Percentiles rank a stretch among this genome's conserved stretches.
phyloP scores from a whole-genome alignment of 2,797 vertebrate genomes.

The Setipinna tenuifilis region DNA sequence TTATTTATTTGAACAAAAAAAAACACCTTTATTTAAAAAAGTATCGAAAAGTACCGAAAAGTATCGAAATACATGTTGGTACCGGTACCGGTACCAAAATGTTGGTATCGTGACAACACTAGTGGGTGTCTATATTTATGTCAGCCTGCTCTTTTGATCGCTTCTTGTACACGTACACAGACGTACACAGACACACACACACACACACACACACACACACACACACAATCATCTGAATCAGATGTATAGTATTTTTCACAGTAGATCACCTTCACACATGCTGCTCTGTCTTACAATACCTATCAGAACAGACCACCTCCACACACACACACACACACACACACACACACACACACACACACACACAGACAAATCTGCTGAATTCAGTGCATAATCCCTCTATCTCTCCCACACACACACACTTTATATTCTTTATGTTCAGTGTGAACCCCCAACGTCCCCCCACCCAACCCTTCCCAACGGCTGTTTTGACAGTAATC shows the following conservation, averaged over 20 bases:
- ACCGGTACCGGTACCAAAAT: too few relatives aligned
- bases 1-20: too few relatives aligned
- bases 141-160: neutral
- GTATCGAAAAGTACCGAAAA: too few relatives aligned
- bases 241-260: neutral
- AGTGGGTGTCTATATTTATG: conserved; percentile 3
- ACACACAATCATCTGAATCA: conserved; percentile 8
- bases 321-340: neutral
- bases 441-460: neutral
- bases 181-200: conserved; percentile 26
- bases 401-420: neutral
- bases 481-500: neutral
- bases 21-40: too few relatives aligned
- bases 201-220: conserved; percentile 34
- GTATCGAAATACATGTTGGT: too few relatives aligned
- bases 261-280: neutral
- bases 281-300: neutral
- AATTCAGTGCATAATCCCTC: neutral
- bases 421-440: neutral
- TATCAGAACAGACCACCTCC: neutral
- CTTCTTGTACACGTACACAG: conserved; percentile 37
- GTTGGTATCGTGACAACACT: too few relatives aligned
- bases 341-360: neutral
- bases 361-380: neutral
- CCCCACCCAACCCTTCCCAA: neutral